Percentiles rank a stretch among this genome's conserved stretches.
phyloP scores from a whole-genome alignment of 2,888 invertebrate genomes.

The Cephonodes hylas region DNA sequence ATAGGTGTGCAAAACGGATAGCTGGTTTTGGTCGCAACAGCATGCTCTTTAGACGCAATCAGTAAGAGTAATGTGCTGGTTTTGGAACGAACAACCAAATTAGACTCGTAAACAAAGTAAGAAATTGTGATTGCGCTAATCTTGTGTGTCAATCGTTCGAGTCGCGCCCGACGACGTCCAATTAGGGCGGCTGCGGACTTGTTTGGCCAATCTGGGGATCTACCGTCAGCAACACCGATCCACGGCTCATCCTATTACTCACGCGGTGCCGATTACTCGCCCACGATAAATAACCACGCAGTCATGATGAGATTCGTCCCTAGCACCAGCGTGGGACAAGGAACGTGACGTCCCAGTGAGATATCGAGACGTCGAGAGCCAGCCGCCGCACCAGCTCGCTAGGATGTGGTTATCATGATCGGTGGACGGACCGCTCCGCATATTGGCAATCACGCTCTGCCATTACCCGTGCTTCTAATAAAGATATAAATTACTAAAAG shows the following conservation, averaged over 20 bases:
- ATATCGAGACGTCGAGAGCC: slow-evolving; percentile 35
- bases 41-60: neutral
- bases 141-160: slow-evolving; percentile 29
- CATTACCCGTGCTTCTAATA: slow-evolving; percentile 66
- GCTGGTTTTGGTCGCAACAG: neutral
- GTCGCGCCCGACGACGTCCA: slow-evolving; percentile 24
- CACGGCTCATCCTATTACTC: slow-evolving; percentile 37
- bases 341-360: slow-evolving; percentile 46
- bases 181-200: slow-evolving; percentile 26
- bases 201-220: slow-evolving; percentile 24
- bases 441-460: slow-evolving; percentile 65
- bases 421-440: slow-evolving; percentile 39
- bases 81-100: neutral
- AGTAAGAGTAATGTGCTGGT: neutral
- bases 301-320: slow-evolving; percentile 33
- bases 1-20: neutral
- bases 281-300: slow-evolving; percentile 38
- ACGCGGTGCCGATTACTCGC: slow-evolving; percentile 14
- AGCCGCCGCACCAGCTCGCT: slow-evolving; percentile 17
- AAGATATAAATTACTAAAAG: slow-evolving; percentile 78
- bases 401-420: slow-evolving; percentile 56
- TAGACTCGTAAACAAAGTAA: slow-evolving; percentile 4
- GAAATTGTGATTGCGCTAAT: slow-evolving; percentile 26
- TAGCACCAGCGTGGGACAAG: slow-evolving; percentile 36
- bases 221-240: slow-evolving; percentile 21